Conservation (phyloP, 2,113 vertebrate genomes). For the Synodontis membranacea region DNA sequence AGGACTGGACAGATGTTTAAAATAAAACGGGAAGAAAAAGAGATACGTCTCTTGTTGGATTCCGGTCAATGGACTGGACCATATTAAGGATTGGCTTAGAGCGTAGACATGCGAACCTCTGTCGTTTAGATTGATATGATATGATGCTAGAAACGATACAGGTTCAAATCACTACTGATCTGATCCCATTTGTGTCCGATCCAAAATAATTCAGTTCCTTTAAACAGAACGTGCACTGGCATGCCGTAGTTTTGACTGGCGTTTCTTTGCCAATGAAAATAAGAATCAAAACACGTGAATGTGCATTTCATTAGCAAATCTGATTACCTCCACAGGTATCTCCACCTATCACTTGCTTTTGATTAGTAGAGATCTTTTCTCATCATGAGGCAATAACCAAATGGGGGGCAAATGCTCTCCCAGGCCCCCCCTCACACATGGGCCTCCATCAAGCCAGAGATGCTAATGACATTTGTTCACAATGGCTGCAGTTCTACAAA, state of each 20-base stretch:
- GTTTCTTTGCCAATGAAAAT: neutral
- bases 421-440: neutral
- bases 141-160: neutral
- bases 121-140: neutral
- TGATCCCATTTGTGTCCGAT: neutral
- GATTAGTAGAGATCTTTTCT: slow-evolving; percentile 12
- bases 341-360: neutral
- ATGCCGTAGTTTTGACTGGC: neutral
- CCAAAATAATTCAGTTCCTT: neutral
- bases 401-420: neutral
- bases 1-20: neutral
- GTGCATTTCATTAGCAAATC: slow-evolving; percentile 12
- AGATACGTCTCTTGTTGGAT: neutral
- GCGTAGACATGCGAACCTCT: neutral
- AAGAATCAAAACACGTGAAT: neutral
- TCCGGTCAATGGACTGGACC: neutral
- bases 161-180: neutral
- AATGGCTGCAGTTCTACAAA: slow-evolving; percentile 44
- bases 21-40: neutral
- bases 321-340: neutral
- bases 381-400: neutral
- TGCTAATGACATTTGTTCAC: slow-evolving; percentile 56
- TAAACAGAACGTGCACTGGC: neutral
- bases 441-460: slow-evolving; percentile 36
- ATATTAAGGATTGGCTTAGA: neutral